phyloP scores from a whole-genome alignment of 2,113 vertebrate species.

The Egretta garzetta region DNA sequence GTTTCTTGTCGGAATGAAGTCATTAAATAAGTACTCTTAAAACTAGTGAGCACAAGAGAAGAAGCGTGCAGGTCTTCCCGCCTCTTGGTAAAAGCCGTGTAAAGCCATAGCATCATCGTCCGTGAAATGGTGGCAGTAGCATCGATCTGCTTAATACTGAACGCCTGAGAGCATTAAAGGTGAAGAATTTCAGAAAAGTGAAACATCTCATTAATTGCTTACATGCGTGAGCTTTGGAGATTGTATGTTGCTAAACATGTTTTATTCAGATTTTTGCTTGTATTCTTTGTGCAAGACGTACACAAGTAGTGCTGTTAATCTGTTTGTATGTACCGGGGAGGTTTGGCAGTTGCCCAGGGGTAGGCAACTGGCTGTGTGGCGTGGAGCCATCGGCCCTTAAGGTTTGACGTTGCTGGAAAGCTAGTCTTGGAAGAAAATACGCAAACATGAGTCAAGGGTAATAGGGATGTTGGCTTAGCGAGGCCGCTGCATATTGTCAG shows the following conservation, averaged over 20 bases:
- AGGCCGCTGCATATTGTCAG: neutral
- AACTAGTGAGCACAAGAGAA: neutral
- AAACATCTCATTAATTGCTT: neutral
- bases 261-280: neutral
- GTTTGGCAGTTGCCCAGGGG: neutral
- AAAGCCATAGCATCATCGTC: rapidly evolving
- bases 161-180: neutral
- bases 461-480: neutral
- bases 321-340: neutral
- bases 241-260: rapidly evolving
- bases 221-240: rapidly evolving
- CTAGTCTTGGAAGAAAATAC: neutral
- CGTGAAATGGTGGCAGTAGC: neutral
- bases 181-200: neutral
- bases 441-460: neutral
- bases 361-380: rapidly evolving
- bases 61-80: rapidly evolving
- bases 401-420: neutral
- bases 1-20: neutral
- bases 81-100: neutral
- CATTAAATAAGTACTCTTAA: neutral
- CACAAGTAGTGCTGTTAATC: neutral
- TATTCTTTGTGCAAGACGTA: neutral
- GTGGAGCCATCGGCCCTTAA: neutral
- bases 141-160: neutral